Conservation (phyloP, 2,888 invertebrate species). For the Pherbina coryleti region DNA sequence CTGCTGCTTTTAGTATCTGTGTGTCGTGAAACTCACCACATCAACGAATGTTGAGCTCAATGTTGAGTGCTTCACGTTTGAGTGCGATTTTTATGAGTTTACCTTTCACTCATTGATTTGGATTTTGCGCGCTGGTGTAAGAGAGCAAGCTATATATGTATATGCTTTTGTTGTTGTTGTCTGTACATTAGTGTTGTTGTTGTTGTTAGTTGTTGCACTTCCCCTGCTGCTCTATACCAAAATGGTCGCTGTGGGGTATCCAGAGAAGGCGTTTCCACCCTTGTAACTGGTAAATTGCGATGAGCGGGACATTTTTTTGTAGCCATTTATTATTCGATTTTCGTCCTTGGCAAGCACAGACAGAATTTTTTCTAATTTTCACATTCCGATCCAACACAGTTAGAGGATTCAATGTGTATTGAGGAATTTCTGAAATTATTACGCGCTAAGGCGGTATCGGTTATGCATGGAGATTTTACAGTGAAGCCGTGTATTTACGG, state of each 20-base stretch:
- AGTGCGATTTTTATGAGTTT: not conserved
- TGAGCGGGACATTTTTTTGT: not conserved
- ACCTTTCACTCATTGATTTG: not conserved
- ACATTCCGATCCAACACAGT: not conserved
- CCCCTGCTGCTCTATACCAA: slow-evolving; percentile 26
- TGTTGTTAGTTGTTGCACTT: slow-evolving; percentile 17
- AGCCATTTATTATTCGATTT: slow-evolving; percentile 16
- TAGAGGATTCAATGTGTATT: no score
- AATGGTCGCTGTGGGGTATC: slow-evolving; percentile 19
- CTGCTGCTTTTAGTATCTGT: not conserved
- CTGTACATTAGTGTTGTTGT: not conserved
- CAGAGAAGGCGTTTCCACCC: slow-evolving; percentile 9
- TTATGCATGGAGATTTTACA: no score
- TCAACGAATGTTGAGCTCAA: not conserved
- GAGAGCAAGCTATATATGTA: slow-evolving; percentile 25
- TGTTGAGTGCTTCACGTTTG: not conserved
- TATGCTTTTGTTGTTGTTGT: not conserved
- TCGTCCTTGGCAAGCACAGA: slow-evolving; percentile 14
- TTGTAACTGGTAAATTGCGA: not conserved
- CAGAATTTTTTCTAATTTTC: not conserved
- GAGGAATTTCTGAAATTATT: no score
- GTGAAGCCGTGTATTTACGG: not conserved
- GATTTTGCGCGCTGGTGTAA: slow-evolving; percentile 25
- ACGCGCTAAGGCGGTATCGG: no score
- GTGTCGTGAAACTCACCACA: slow-evolving; percentile 9